A percentile compares a stretch with the other conserved stretches of the same genome.
phyloP scores from a whole-genome alignment of 2,888 invertebrate genomes.

The Amaurobius ferox region DNA sequence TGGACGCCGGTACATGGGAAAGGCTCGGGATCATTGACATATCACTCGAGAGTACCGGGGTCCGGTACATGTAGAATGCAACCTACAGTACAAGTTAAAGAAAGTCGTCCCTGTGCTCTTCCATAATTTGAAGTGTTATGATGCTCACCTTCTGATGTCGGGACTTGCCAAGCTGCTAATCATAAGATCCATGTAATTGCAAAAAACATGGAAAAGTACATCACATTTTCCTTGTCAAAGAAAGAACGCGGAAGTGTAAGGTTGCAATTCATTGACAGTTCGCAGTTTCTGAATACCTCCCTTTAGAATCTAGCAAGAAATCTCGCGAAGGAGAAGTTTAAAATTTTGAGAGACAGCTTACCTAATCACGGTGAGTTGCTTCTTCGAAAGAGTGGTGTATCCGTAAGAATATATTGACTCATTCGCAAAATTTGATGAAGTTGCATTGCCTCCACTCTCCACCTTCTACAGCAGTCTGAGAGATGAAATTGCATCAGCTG shows the following conservation, averaged over 20 bases:
- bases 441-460: slow-evolving; percentile 67
- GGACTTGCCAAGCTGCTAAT: too few relatives aligned
- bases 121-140: too few relatives aligned
- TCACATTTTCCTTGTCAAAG: neutral
- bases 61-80: neutral
- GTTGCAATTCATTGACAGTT: neutral
- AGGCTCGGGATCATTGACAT: slow-evolving; percentile 29
- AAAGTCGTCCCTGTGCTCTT: neutral
- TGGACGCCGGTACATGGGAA: too few relatives aligned
- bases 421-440: too few relatives aligned
- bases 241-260: too few relatives aligned
- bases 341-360: neutral
- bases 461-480: too few relatives aligned
- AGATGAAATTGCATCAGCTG: neutral
- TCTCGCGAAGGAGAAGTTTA: slow-evolving; percentile 21
- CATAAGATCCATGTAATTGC: too few relatives aligned
- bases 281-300: neutral
- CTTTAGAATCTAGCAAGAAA: neutral
- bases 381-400: too few relatives aligned
- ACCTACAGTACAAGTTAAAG: neutral
- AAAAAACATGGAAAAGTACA: too few relatives aligned
- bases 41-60: neutral
- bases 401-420: too few relatives aligned
- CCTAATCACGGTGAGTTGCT: neutral
- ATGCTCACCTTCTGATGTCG: too few relatives aligned